Evolutionary conservation across 2,888 invertebrate species (phyloP).

Genomic region (Volucella zonaria): DNA sequence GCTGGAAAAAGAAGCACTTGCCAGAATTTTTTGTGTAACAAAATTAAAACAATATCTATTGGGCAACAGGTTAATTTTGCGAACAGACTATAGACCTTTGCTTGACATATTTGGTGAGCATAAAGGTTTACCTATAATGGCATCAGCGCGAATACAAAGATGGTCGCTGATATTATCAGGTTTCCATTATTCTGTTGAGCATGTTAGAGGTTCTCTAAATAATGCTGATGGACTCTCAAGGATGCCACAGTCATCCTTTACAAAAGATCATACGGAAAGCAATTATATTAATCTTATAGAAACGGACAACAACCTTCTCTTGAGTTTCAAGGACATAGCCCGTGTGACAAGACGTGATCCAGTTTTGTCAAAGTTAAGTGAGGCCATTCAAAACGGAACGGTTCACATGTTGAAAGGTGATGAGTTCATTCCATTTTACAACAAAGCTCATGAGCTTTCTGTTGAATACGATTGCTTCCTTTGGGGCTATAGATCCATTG

Average conservation of each 20-base stretch:
- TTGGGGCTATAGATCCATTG: constrained; percentile 57
- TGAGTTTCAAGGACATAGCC: constrained; percentile 58
- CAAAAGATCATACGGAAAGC: constrained; percentile 21
- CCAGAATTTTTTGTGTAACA: constrained; percentile 58
- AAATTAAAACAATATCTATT: constrained; percentile 67
- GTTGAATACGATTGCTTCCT: constrained; percentile 56
- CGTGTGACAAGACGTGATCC: constrained; percentile 42
- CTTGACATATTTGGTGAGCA: constrained; percentile 60
- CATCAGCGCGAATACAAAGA: constrained; percentile 44
- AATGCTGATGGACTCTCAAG: constrained; percentile 22
- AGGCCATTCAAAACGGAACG: constrained; percentile 48
- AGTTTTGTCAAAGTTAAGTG: constrained; percentile 43
- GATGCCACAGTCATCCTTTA: constrained; percentile 4
- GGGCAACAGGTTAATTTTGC: constrained; percentile 52
- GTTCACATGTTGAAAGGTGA: constrained; percentile 36
- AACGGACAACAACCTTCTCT: constrained; percentile 31
- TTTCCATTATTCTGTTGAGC: constrained; percentile 30
- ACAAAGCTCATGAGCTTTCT: constrained; percentile 47
- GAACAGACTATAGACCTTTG: constrained; percentile 67
- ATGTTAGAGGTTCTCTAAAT: constrained; percentile 23
- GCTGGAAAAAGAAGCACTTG: constrained; percentile 48
- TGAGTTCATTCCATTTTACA: constrained; percentile 33
- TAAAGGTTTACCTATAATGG: constrained; percentile 64
- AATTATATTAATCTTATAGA: constrained; percentile 56
- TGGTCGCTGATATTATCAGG: constrained; percentile 43